phyloP scores from a whole-genome alignment of 2,113 vertebrate genomes.

The Puffinus mauretanicus region DNA sequence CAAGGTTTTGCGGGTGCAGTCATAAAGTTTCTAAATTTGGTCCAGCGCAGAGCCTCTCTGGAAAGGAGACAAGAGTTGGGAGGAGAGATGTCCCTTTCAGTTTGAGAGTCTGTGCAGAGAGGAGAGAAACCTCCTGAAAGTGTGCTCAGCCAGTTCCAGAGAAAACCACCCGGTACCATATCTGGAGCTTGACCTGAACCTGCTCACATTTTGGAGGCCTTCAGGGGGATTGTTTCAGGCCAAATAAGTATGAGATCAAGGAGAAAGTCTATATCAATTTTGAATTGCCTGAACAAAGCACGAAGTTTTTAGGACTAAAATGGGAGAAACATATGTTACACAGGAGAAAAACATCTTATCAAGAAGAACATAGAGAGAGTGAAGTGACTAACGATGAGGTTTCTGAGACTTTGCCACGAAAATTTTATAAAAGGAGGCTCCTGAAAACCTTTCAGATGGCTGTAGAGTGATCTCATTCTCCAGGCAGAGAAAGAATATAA shows the following conservation, averaged over 20 bases:
- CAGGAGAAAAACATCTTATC: slow-evolving; percentile 64
- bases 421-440: slow-evolving; percentile 10
- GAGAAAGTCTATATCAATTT: slow-evolving; percentile 32
- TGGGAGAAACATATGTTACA: slow-evolving; percentile 58
- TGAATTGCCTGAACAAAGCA: slow-evolving; percentile 61
- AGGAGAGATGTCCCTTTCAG: not conserved
- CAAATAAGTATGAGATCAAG: slow-evolving; percentile 40
- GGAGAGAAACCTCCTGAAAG: not conserved
- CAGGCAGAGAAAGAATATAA: not conserved
- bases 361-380: slow-evolving; percentile 53
- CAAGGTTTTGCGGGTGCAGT: not conserved
- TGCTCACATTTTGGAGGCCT: not conserved
- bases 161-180: not conserved
- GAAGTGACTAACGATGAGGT: slow-evolving; percentile 52
- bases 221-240: slow-evolving; percentile 5
- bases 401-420: slow-evolving; percentile 26
- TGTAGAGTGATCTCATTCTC: slow-evolving; percentile 22
- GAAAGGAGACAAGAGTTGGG: not conserved
- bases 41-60: not conserved
- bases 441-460: slow-evolving; percentile 38
- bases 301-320: slow-evolving; percentile 60
- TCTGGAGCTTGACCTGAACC: slow-evolving; percentile 11
- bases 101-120: not conserved
- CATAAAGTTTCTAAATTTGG: not conserved
- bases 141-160: not conserved